Conservation (phyloP, 2,888 invertebrate genomes). For the Dicyrtoma fusca region DNA sequence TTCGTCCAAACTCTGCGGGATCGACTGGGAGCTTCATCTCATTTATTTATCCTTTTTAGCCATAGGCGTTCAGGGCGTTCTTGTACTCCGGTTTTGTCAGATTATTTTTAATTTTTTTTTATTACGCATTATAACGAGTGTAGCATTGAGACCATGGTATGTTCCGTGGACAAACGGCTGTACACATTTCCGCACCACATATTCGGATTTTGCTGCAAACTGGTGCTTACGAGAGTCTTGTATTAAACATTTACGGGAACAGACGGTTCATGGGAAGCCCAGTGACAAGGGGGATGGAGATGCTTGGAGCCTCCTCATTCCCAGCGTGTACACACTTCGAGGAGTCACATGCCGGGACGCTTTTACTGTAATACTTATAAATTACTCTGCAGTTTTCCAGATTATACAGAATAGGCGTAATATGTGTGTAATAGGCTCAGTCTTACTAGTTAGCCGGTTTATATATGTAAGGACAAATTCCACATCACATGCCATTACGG, state of each 20-base stretch:
- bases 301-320: conserved; percentile 52
- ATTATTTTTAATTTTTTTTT: no score
- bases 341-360: conserved; percentile 53
- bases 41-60: conserved; percentile 24
- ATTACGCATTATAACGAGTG: no score
- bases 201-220: conserved; percentile 48
- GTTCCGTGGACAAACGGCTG: conserved; percentile 50
- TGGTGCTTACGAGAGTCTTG: conserved; percentile 47
- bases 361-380: conserved; percentile 43
- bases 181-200: conserved; percentile 53
- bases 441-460: no score
- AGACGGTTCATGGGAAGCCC: conserved; percentile 46
- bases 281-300: conserved; percentile 51
- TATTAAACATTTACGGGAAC: conserved; percentile 39
- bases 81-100: no score
- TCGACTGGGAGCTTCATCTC: not conserved
- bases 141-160: conserved; percentile 52
- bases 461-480: no score
- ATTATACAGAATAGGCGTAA: no score
- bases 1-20: no score
- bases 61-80: no score
- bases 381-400: no score
- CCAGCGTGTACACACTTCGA: conserved; percentile 50
- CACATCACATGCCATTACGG: no score
- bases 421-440: no score